A percentile compares a stretch with the other conserved stretches of the same genome.
These are phyloP conservation scores for Illadopsis cleaveri DNA, from an alignment of 2,113 vertebrate genomes.

Conservation along the genomic window DNA sequence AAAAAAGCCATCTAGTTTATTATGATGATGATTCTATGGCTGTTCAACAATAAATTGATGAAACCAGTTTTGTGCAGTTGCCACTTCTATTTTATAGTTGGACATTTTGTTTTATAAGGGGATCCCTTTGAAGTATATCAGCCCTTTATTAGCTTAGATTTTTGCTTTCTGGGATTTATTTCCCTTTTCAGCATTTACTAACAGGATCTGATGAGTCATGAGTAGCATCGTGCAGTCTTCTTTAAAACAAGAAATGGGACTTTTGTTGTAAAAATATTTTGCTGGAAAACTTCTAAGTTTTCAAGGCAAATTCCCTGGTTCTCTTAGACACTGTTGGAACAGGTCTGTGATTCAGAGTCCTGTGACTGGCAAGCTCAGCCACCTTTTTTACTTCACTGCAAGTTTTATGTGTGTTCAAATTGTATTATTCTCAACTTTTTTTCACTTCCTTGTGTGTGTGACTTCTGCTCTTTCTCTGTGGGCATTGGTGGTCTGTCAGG, in stretches of 20 bases:
- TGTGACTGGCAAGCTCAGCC: background rate
- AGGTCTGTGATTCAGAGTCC: background rate
- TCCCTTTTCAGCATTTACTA: background rate
- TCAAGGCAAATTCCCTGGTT: background rate
- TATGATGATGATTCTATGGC: background rate
- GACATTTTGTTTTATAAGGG: background rate
- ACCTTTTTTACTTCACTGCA: background rate
- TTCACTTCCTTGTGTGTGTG: background rate
- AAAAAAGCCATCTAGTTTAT: background rate
- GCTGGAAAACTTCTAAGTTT: background rate
- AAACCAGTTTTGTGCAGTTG: background rate
- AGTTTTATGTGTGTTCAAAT: background rate
- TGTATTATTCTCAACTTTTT: background rate
- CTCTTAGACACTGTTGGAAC: background rate
- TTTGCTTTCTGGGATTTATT: background rate
- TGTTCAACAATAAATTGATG: background rate
- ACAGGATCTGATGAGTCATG: background rate
- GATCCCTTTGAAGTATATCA: background rate
- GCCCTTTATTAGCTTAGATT: background rate
- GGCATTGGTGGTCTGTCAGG: background rate
- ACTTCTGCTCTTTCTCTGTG: background rate
- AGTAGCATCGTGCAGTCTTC: background rate
- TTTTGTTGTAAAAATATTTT: background rate
- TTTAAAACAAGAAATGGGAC: background rate
- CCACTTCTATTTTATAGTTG: background rate